Evolutionary conservation across 2,888 invertebrate genomes (phyloP), one percentile per base, ranked within the genome.

Genomic region (Amphipyra berbera): DNA sequence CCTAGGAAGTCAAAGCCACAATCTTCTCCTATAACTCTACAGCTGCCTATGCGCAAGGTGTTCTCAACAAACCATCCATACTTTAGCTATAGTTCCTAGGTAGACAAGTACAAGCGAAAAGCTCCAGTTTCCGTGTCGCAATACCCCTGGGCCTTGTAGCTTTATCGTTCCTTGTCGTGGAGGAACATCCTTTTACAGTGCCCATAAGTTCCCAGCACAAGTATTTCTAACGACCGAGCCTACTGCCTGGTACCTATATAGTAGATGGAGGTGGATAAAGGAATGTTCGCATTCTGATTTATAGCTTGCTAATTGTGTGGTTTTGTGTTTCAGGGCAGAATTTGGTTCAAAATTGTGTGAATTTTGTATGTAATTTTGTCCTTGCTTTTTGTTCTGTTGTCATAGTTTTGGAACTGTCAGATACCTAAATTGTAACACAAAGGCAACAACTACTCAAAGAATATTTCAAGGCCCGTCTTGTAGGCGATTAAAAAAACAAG

Each of bases 141-240:
- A 79, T 82, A 82, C 79, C 75, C 78, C 65, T 67, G 80, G 79
- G 83, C 68, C 84, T 83, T 81, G 87, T 85, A 82, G 83, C 82
- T 90, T 92, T 92, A 92, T 91, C 88, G 90, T 83, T 71, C 71
- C 79, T 77, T 81, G 86, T 84, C 82, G 80, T 78, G 79, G 81
- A 83, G 87, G 88, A 87, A 91, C 90, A 89, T 92, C 90, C 90
- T 87, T 88, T 89, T 87, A 89, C 84, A 83, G 85, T 63, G 79
- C 57, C 82, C 82, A 87, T 91, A 91, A 91, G 79, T 91, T 84
- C 71, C 82, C 76, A 73, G 83, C 86, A 83, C 85, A 86, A 88
- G 86, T 87, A 87, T 86, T 85, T 59, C 78, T 65, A 77, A 79
- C 80, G 67, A 61, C 49, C 57, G 27, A 53, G 61, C 68, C 65